phyloP scores from a whole-genome alignment of 2,797 vertebrate species.

The Takifugu rubripes region DNA sequence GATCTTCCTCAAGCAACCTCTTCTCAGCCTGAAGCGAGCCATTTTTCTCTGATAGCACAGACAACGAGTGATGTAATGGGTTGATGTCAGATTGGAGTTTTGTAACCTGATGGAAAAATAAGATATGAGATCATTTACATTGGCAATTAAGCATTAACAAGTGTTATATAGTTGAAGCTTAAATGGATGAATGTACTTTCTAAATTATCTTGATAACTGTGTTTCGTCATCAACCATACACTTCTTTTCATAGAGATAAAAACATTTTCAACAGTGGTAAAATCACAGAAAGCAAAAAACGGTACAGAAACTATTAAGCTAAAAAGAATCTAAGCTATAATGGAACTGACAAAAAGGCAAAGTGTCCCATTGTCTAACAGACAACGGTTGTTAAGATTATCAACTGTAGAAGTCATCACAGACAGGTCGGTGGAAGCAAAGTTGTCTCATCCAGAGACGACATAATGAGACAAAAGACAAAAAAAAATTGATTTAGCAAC shows the following conservation, averaged over 20 bases:
- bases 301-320: no score
- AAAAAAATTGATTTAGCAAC: background rate
- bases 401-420: no score
- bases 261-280: no score
- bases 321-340: no score
- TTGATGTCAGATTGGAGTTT: slow-evolving; percentile 90
- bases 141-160: background rate
- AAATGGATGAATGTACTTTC: background rate
- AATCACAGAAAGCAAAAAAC: background rate
- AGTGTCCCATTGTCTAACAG: no score
- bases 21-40: slow-evolving; percentile 93
- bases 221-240: no score
- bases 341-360: no score
- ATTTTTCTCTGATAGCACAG: slow-evolving; percentile 89
- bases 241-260: no score
- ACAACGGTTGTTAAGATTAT: no score
- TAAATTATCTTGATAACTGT: background rate
- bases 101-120: slow-evolving; percentile 72
- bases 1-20: slow-evolving; percentile 92
- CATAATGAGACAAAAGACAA: no score
- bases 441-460: background rate
- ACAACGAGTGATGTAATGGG: slow-evolving; percentile 89
- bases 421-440: no score
- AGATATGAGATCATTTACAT: background rate
- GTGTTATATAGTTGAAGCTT: background rate